phyloP scores from a whole-genome alignment of 2,888 invertebrate species.

The Epirrhoe alternata region DNA sequence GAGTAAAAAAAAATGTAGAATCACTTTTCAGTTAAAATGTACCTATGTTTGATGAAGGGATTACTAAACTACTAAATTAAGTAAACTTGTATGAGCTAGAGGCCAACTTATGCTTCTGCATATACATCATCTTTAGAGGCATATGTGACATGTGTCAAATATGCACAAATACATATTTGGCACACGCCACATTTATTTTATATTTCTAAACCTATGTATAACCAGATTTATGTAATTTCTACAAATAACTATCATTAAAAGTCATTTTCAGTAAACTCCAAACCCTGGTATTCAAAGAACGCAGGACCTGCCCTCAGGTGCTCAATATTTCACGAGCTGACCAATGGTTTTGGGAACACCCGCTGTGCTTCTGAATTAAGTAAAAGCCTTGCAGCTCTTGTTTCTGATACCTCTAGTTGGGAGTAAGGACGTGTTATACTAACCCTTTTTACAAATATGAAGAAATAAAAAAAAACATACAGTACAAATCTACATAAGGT shows the following conservation, averaged over 20 bases:
- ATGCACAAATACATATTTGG: no score
- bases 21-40: no score
- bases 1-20: no score
- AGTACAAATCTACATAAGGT: no score
- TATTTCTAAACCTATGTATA: no score
- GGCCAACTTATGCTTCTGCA: no score
- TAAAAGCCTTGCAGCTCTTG: conserved; percentile 89
- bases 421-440: conserved; percentile 54
- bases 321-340: conserved; percentile 81
- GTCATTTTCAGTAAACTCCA: conserved; percentile 52
- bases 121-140: no score
- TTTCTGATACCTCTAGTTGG: conserved; percentile 80
- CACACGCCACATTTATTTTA: no score
- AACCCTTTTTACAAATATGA: neutral
- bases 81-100: no score
- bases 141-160: no score
- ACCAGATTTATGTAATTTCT: neutral
- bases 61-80: no score
- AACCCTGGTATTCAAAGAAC: conserved; percentile 67
- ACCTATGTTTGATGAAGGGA: no score
- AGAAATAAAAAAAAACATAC: neutral
- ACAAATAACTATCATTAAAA: conserved; percentile 31
- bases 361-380: conserved; percentile 90
- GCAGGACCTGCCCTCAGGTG: conserved; percentile 77
- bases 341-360: conserved; percentile 85